Evolutionary conservation across 2,113 vertebrate genomes (phyloP).

Genomic region (Thunnus maccoyii): DNA sequence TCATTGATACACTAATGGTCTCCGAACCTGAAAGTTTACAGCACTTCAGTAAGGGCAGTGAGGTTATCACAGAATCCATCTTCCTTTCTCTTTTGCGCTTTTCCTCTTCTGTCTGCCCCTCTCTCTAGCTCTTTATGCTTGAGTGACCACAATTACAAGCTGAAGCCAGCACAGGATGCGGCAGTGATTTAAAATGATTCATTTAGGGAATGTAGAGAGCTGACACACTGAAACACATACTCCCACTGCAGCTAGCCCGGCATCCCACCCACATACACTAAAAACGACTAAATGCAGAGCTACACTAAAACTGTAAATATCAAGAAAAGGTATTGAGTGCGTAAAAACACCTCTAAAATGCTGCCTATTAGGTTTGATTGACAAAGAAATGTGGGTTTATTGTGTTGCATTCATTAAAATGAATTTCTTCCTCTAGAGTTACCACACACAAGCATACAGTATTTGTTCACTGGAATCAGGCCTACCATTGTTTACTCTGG

Average conservation of each 20-base stretch:
- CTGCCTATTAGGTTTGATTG: neutral
- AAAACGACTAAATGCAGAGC: slow-evolving; percentile 8
- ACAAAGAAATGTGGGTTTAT: slow-evolving; percentile 3
- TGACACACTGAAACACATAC: slow-evolving; percentile 68
- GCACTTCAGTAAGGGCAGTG: slow-evolving; percentile 58
- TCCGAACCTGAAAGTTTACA: slow-evolving; percentile 45
- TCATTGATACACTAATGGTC: neutral
- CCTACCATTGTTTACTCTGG: slow-evolving; percentile 44
- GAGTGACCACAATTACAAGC: slow-evolving; percentile 81
- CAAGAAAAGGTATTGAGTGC: neutral
- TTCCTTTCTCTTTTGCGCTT: slow-evolving; percentile 17
- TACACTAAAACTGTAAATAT: slow-evolving; percentile 25
- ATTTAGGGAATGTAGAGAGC: slow-evolving; percentile 74
- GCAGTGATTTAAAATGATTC: slow-evolving; percentile 80
- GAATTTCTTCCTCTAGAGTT: neutral
- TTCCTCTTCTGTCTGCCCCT: slow-evolving; percentile 30
- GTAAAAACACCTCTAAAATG: neutral
- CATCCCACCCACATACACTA: slow-evolving; percentile 35
- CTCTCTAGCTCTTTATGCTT: slow-evolving; percentile 70
- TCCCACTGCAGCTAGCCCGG: slow-evolving; percentile 27
- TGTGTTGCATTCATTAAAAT: slow-evolving; percentile 1
- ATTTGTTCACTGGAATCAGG: slow-evolving; percentile 30
- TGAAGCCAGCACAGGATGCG: slow-evolving; percentile 81
- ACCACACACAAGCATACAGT: neutral
- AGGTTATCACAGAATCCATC: slow-evolving; percentile 71